Base-by-base conservation (phyloP, 2,113 vertebrate genomes). In the Pitta sordida region DNA sequence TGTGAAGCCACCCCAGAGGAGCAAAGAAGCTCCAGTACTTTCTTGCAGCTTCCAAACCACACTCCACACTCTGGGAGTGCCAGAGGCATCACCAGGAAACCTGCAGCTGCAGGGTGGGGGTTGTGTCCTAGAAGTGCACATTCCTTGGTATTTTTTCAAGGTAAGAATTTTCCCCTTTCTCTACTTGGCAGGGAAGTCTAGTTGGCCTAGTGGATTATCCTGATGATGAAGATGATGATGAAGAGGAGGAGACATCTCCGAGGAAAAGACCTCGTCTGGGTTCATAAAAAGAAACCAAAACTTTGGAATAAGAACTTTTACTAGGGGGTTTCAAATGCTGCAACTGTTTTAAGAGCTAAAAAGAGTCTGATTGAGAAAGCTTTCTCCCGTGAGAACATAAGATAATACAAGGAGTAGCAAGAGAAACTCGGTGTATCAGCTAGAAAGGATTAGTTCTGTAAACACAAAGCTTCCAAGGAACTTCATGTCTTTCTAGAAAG, bases 191-290 rank as follows among this genome's bases (percentile, higher is more conserved):
- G 99, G 98, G 98, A 63, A 98, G 98, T 95, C 97, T 99, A 85
- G 98, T 99, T 70, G 99, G 99, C 74, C 98, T 99, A 86, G 99
- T 99, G 97, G 99, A 99, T 97, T 99, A 99, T 94, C 99, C 99
- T 56, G 99, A 99, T 44, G 99, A 99, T 78, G 99, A 99, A 97
- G 98, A 99, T 0, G 99, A 99, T 10, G 99, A 99, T 6, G 99
- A 99, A 64, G 99, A 99, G 46, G 99, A 98, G 92, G 99, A 99
- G 80, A 98, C 99, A 55, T 98, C 99, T 79, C 99, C 98, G 55
- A 98, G 99, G 90, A 99, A 99, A 97, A 98, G 99, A 96, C 98
- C 99, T 96, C 98, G 99, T 68, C 98, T 99, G 92, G 99, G 99
- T 96, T 99, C 99, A 93, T 99, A 99, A 98, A n/a, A 96, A 23